phyloP scores from a whole-genome alignment of 1,140 invertebrate genomes.

The Pogonognathellus flavescens region DNA sequence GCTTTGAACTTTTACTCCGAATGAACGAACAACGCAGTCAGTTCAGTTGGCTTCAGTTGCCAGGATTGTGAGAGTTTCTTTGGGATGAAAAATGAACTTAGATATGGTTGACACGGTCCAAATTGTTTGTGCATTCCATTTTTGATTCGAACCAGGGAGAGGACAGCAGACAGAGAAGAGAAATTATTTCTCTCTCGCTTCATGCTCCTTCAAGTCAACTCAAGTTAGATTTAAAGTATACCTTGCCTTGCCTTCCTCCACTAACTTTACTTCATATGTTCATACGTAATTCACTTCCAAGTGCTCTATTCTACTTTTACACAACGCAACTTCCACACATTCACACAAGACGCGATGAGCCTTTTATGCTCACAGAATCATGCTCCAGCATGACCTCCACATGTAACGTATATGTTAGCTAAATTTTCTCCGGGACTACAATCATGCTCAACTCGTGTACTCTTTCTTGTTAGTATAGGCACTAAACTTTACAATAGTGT shows the following conservation, averaged over 20 bases:
- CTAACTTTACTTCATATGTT: not conserved
- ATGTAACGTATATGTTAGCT: too few relatives aligned
- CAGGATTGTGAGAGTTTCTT: conserved; percentile 14
- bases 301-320: too few relatives aligned
- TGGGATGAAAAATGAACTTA: conserved; percentile 66
- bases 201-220: conserved; percentile 36
- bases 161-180: conserved; percentile 56
- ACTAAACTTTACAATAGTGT: too few relatives aligned
- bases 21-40: not conserved
- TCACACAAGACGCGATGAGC: too few relatives aligned
- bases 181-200: conserved; percentile 62
- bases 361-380: too few relatives aligned
- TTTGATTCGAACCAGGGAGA: conserved; percentile 62
- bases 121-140: conserved; percentile 67
- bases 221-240: not conserved
- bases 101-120: conserved; percentile 65
- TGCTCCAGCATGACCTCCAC: too few relatives aligned
- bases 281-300: not conserved
- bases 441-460: too few relatives aligned
- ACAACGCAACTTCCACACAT: too few relatives aligned
- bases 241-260: not conserved
- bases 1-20: conserved; percentile 55
- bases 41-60: not conserved
- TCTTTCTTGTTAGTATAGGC: too few relatives aligned
- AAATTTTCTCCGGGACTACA: too few relatives aligned